phyloP scores from a whole-genome alignment of 2,888 invertebrate genomes.

The Trypoxylon attenuatum region DNA sequence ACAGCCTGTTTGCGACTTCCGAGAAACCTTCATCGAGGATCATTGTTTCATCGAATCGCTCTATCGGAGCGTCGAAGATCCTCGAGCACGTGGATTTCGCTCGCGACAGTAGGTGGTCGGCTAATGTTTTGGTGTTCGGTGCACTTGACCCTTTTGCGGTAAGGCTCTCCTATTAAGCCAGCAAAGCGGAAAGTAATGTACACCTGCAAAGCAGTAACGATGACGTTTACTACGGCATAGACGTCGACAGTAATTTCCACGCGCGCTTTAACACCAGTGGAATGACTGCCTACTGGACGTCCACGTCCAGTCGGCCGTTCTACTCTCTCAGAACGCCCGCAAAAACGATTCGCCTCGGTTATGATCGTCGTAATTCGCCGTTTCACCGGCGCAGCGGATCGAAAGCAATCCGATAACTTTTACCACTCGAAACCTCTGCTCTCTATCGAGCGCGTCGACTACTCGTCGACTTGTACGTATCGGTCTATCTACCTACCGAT shows the following conservation, averaged over 20 bases:
- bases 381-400: neutral
- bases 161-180: constrained; percentile 35
- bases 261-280: constrained; percentile 9
- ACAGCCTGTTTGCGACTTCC: too few relatives aligned
- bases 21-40: too few relatives aligned
- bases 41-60: too few relatives aligned
- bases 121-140: neutral
- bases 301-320: neutral
- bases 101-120: neutral
- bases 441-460: too few relatives aligned
- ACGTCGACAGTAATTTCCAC: constrained; percentile 22
- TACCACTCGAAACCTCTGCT: too few relatives aligned
- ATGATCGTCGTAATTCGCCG: neutral
- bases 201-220: constrained; percentile 37
- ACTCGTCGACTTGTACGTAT: too few relatives aligned
- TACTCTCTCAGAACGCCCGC: neutral
- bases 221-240: constrained; percentile 44
- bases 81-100: too few relatives aligned
- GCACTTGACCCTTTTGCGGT: constrained; percentile 14
- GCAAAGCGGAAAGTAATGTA: constrained; percentile 25
- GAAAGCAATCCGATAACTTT: neutral
- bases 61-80: constrained; percentile 26
- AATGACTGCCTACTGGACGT: neutral
- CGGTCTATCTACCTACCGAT: too few relatives aligned
- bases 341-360: neutral